These are phyloP conservation scores for Leptobrachium leishanense DNA, from an alignment of 2,113 vertebrate genomes.

Conservation along the genomic window DNA sequence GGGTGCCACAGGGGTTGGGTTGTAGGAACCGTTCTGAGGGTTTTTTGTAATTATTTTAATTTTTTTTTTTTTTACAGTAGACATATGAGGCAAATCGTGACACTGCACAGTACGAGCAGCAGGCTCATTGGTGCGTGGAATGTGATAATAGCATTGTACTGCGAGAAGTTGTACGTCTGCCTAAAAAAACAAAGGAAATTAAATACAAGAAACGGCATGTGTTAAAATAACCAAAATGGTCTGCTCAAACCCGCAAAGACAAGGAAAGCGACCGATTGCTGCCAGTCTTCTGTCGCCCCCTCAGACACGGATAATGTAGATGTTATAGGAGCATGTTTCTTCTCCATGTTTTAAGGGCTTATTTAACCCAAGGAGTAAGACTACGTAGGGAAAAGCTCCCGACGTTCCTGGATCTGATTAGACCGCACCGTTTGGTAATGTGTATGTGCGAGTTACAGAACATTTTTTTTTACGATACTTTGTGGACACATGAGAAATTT, in stretches of 20 bases:
- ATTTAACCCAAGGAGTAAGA: too few species aligned
- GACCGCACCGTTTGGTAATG: too few species aligned
- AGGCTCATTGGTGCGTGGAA: constrained; percentile 14
- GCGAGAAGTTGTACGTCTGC: constrained; percentile 35
- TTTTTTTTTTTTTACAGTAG: neutral
- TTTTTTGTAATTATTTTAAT: neutral
- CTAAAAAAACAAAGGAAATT: constrained; percentile 49
- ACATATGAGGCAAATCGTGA: constrained; percentile 1
- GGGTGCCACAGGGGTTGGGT: neutral
- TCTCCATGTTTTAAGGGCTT: too few species aligned
- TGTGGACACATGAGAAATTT: too few species aligned
- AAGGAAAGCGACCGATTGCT: constrained; percentile 19
- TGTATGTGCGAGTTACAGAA: too few species aligned
- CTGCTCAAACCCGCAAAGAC: constrained; percentile 44
- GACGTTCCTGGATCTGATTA: neutral
- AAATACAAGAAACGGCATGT: constrained; percentile 47
- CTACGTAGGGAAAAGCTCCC: neutral
- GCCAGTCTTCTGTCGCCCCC: constrained; percentile 32
- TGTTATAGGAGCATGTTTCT: neutral
- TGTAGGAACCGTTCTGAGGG: neutral
- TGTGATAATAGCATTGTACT: constrained; percentile 42
- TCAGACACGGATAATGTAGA: constrained; percentile 5
- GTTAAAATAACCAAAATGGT: constrained; percentile 47
- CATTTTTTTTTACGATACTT: too few species aligned
- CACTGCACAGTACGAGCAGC: constrained; percentile 12